Base-by-base conservation (phyloP, 2,888 invertebrate species). In the Acheta domesticus region DNA sequence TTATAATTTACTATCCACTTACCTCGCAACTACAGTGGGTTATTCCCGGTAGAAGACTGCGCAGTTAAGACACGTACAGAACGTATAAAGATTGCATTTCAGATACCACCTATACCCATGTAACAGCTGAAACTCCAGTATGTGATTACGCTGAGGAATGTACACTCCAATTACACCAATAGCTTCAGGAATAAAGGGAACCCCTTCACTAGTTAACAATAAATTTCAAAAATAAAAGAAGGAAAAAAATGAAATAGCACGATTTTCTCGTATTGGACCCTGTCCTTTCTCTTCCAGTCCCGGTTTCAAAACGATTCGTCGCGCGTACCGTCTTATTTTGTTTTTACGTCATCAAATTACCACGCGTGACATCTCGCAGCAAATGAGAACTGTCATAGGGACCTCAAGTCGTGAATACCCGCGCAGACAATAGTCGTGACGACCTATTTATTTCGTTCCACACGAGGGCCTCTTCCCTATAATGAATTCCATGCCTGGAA, bases 361-460 rank as follows among this genome's bases (percentile, higher is more conserved):
- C 16, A 1, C 62, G 62, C 36, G n/a, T n/a, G 62, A 14, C 62
- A 62, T 62, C 62, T 62, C 8, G 14, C 36, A 36, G 36, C n/a
- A 62, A 62, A 62, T 62, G 62, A 62, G 62, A 62, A 62, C 62
- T 62, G 62, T 62, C 62, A 62, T 62, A 5, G 62, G n/a, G 16
- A n/a, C 2, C 62, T 62, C 62, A 62, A 62, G 16, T 62, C 62
- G 62, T 62, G 62, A 62, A 62, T 62, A 62, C 14, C 62, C 62
- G 11, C 62, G n/a, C 62, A 62, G 14, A 62, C 62, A 62, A 62
- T 62, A 5, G 62, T 62, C 62, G 62, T 5, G 62, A n/a, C 62
- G 62, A 62, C 62, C 62, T 62, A 62, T 62, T 62, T 62, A 62
- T 19, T 62, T 62, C 62, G 62, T 62, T 62, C 62, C 62, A 62